These are phyloP conservation scores for Pantala flavescens DNA, from an alignment of 1,140 invertebrate genomes.

Conservation along the genomic window DNA sequence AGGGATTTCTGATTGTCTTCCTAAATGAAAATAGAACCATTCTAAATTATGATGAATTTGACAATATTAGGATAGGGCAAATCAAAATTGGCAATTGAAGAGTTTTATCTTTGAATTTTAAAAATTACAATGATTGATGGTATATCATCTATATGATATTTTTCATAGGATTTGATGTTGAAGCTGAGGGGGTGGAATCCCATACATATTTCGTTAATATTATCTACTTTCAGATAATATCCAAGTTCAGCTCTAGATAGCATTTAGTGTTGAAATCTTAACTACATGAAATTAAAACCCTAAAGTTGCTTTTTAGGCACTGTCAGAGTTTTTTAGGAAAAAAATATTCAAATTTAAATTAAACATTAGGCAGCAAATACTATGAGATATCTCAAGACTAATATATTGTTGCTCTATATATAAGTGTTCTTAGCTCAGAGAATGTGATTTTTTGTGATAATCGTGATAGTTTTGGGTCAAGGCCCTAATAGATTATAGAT, in stretches of 20 bases:
- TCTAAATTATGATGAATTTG: not conserved
- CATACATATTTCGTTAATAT: no score
- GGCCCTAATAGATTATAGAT: not conserved
- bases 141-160: not conserved
- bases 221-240: no score
- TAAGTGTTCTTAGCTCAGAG: slow-evolving; percentile 5
- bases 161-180: not conserved
- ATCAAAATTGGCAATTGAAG: not conserved
- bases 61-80: not conserved
- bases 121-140: not conserved
- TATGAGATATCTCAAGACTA: not conserved
- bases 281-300: no score
- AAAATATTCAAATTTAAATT: no score
- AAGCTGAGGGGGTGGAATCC: no score
- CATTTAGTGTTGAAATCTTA: no score
- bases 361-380: not conserved
- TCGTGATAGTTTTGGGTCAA: not conserved
- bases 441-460: slow-evolving; percentile 8
- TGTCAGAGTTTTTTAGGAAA: no score
- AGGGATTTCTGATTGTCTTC: not conserved
- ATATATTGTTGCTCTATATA: slow-evolving; percentile 3
- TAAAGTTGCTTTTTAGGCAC: no score
- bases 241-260: no score
- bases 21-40: not conserved
- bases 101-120: not conserved